Evolutionary conservation across 2,797 vertebrate genomes (phyloP).

Genomic region (Thripadectes ignobilis): DNA sequence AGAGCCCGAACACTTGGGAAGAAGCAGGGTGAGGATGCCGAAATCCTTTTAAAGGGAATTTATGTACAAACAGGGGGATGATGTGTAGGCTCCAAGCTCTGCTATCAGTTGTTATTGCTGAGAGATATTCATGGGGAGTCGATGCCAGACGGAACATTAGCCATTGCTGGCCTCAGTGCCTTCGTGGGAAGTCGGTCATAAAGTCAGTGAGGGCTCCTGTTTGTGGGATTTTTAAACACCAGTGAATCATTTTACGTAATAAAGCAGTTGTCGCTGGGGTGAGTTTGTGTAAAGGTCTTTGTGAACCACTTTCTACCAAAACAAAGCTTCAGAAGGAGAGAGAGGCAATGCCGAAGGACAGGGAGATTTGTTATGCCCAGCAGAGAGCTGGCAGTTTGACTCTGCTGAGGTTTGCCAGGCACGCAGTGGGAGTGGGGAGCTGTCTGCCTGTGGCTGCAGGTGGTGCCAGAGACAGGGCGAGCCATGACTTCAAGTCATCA

Average conservation of each 20-base stretch:
- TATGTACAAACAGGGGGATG: conserved; percentile 60
- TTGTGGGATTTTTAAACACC: conserved; percentile 56
- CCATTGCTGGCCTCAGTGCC: conserved; percentile 23
- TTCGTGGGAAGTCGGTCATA: conserved; percentile 50
- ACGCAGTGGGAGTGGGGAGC: rapidly evolving
- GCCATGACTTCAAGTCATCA: background rate
- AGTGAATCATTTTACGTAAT: conserved; percentile 42
- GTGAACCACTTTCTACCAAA: background rate
- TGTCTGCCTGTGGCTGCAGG: rapidly evolving
- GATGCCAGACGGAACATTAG: conserved; percentile 62
- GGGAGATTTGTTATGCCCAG: background rate
- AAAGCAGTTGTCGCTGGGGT: background rate
- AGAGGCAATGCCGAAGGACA: background rate
- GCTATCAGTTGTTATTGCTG: conserved; percentile 70
- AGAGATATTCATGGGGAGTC: conserved; percentile 46
- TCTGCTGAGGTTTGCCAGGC: background rate
- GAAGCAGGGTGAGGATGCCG: conserved; percentile 40
- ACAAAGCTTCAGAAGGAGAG: background rate
- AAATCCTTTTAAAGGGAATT: conserved; percentile 63
- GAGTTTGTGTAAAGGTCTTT: conserved; percentile 30
- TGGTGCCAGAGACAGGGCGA: rapidly evolving
- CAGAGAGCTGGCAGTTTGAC: background rate
- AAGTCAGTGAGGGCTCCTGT: conserved; percentile 37
- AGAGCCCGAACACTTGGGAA: conserved; percentile 18
- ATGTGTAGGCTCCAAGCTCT: conserved; percentile 45